Base-by-base conservation (phyloP, 2,113 vertebrate species). In the Axis porcinus region DNA sequence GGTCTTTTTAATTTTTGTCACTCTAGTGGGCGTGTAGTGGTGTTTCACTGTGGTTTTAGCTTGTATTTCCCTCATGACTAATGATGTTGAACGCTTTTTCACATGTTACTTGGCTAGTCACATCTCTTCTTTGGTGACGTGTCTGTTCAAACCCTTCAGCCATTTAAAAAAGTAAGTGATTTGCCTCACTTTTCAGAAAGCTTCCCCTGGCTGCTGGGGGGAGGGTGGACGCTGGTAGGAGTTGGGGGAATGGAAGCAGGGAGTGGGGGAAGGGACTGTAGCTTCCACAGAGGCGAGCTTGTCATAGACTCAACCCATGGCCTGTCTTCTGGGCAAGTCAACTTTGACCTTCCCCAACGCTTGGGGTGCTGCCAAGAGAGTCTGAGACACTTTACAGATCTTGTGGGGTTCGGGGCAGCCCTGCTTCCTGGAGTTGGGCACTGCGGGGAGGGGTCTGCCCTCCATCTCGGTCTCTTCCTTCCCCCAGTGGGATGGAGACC, bases 11-110 rank as follows among this genome's bases (percentile, higher is more conserved):
- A 50, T 64, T 82, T 84, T 57, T 40, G 14, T 94, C 67, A 50
- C 28, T 82, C 16, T 15, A 33, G 40, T 47, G 62, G 50, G 55
- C 33, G 36, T 60, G 50, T 17, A 21, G 52, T 52, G 81, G 50
- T 62, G 70, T 76, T 43, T 85, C 70, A 45, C 3, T 86, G 70
- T 84, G 95, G 91, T 86, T 98, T 96, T 23, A 21, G 52, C 91
- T 67, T 55, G n/a, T 86, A 55, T 67, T 92, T 89, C 84, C 79
- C 78, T 86, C 70, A 86, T 89, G 79, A 86, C 91, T 70, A 57
- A 95, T 33, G 67, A 52, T 33, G 43, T 13, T 6, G 7, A 54
- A 25, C 0, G 1, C 43, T 83, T 58, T 94, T 50, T 16, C 58
- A 57, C 82, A 9, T 19, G 47, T 36, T 45, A n/a, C 30, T 28